Conservation (phyloP, 2,797 vertebrate species). For the Ceyx erithaca region DNA sequence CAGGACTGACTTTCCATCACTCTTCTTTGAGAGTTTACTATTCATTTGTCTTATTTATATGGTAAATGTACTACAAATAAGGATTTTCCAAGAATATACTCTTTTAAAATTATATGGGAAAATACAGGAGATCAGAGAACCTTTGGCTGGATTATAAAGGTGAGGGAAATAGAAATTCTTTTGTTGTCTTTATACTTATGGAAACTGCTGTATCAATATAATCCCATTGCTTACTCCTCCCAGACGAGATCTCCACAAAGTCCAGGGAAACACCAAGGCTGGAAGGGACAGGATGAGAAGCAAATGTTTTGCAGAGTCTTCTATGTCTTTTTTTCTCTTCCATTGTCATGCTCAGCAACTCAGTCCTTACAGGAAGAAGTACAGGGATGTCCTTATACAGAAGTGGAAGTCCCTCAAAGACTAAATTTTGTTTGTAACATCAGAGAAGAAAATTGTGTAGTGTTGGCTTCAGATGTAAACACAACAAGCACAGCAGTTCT, state of each 20-base stretch:
- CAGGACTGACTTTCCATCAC: slow-evolving; percentile 41
- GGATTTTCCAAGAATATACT: background rate
- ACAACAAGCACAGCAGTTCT: background rate
- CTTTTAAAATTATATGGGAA: background rate
- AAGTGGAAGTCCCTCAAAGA: background rate
- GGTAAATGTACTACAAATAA: background rate
- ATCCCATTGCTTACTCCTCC: background rate
- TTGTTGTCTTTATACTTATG: background rate
- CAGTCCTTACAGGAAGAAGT: background rate
- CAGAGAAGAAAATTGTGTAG: background rate
- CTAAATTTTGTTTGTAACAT: background rate
- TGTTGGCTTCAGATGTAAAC: background rate
- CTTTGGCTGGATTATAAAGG: background rate
- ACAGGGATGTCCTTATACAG: background rate
- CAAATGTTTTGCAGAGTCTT: background rate
- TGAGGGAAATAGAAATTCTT: background rate
- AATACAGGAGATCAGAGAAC: background rate
- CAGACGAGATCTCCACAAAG: background rate
- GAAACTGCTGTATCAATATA: background rate
- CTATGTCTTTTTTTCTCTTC: background rate
- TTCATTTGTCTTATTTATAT: background rate
- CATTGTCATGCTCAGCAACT: background rate
- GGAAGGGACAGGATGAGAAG: background rate
- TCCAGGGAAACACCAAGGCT: background rate
- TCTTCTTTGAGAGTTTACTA: slow-evolving; percentile 34